Base-by-base conservation (phyloP, 2,113 vertebrate species). In the Tricholaema leucomelas region DNA sequence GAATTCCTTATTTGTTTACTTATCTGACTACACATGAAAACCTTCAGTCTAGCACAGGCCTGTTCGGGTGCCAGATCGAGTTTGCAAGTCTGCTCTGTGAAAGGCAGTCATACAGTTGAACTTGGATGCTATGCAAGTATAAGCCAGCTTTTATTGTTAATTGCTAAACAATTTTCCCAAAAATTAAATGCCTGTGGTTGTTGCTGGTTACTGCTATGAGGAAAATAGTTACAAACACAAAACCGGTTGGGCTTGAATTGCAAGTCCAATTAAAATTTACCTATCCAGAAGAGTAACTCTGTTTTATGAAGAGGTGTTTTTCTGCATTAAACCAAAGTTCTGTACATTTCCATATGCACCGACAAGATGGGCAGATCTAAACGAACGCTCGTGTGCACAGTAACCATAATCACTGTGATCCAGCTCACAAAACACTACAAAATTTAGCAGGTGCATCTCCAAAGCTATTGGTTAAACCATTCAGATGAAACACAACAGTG, bases 1-100 rank as follows among this genome's bases (percentile, higher is more conserved):
- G 91, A 91, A 97, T 97, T 97, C 91, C 93, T 87, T 77, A 81
- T 96, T 95, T 96, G 95, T 97, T 98, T 96, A 94, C 82, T 94
- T 88, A 96, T 82, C 71, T 48, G 25, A 94, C 95, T 94, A 71
- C 60, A 94, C 78, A 92, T 88, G 89, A 96, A 96, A 90, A 93
- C 88, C 92, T 87, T 87, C 65, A 96, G 91, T 95, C 97, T 95
- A 97, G 94, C 90, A 92, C 70, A 94, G 95, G 86, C 96, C 81
- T 96, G 92, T 91, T 95, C 38, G 65, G 88, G 88, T 96, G 90
- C 91, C 93, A 97, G 81, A 93, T 93, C 83, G 60, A 88, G 72
- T 96, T 96, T 87, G 73, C 59, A 96, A 92, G 89, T 90, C 93
- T 95, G 84, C 86, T 93, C 88, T 85, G 55, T 90, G 87, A 97